Evolutionary conservation across 2,113 vertebrate genomes (phyloP).

Genomic region (Anthoscopus minutus): DNA sequence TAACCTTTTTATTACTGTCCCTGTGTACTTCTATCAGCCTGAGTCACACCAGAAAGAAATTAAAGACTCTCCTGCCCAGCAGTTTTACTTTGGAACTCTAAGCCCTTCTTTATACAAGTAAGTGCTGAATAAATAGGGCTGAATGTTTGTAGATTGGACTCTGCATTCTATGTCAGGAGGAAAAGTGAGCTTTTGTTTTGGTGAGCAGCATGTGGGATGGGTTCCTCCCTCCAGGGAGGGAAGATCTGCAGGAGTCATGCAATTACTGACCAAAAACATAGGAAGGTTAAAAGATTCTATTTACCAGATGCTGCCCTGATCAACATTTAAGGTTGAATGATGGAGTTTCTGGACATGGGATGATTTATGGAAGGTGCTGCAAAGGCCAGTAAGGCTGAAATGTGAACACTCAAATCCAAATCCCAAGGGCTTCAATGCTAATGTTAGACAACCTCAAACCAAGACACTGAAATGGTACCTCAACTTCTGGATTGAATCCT

Average conservation of each 20-base stretch:
- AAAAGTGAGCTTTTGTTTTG: background rate
- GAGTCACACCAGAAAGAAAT: background rate
- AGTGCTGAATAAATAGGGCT: background rate
- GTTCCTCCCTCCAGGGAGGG: background rate
- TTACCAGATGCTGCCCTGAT: background rate
- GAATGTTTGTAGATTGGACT: background rate
- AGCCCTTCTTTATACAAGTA: background rate
- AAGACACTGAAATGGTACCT: conserved; percentile 73
- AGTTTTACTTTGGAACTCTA: background rate
- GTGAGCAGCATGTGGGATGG: background rate
- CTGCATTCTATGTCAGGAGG: background rate
- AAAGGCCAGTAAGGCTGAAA: background rate
- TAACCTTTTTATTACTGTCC: background rate
- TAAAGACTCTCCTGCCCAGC: background rate
- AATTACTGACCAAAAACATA: background rate
- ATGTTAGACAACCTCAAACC: background rate
- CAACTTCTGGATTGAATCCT: conserved; percentile 93
- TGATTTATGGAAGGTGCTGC: background rate
- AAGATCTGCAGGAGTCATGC: background rate
- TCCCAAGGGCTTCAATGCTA: background rate
- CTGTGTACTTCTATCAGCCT: background rate
- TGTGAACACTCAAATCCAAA: background rate
- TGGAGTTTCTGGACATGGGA: background rate
- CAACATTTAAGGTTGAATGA: background rate
- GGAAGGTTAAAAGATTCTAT: background rate